phyloP scores from a whole-genome alignment of 2,888 invertebrate species.

The Oscheius sp. region DNA sequence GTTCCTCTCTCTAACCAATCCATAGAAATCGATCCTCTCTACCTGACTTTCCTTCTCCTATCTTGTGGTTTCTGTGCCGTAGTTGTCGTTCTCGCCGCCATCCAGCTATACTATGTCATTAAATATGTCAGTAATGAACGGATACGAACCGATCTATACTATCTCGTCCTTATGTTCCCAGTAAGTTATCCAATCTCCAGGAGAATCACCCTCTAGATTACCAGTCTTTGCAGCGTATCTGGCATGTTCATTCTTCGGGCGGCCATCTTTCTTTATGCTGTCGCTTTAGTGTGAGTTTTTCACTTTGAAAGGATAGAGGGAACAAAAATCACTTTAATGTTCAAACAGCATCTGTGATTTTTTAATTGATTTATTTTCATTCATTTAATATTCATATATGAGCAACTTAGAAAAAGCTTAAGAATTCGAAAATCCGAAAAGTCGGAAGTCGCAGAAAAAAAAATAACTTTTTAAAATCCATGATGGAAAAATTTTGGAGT shows the following conservation, averaged over 20 bases:
- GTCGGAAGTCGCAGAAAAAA: too few species aligned
- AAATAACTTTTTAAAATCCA: too few species aligned
- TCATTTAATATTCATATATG: too few species aligned
- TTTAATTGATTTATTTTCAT: neutral
- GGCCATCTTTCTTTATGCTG: constrained; percentile 66
- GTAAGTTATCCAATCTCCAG: too few species aligned
- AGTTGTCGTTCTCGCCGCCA: constrained; percentile 52
- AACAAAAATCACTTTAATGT: neutral
- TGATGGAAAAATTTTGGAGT: too few species aligned
- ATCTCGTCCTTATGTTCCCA: constrained; percentile 66
- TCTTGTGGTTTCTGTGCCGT: constrained; percentile 54
- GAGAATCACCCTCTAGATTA: constrained; percentile 47
- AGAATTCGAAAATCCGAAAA: too few species aligned
- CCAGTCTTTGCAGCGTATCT: constrained; percentile 59
- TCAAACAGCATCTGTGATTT: neutral
- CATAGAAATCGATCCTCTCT: constrained; percentile 61
- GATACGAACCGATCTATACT: constrained; percentile 66
- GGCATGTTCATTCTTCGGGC: constrained; percentile 69
- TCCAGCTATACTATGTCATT: constrained; percentile 64
- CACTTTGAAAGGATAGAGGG: neutral
- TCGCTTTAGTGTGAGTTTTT: constrained; percentile 59
- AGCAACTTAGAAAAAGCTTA: too few species aligned
- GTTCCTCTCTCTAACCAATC: neutral
- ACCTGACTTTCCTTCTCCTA: constrained; percentile 51
- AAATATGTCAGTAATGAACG: constrained; percentile 65